phyloP scores from a whole-genome alignment of 2,797 vertebrate genomes.

The Otolemur crassicaudatus region DNA sequence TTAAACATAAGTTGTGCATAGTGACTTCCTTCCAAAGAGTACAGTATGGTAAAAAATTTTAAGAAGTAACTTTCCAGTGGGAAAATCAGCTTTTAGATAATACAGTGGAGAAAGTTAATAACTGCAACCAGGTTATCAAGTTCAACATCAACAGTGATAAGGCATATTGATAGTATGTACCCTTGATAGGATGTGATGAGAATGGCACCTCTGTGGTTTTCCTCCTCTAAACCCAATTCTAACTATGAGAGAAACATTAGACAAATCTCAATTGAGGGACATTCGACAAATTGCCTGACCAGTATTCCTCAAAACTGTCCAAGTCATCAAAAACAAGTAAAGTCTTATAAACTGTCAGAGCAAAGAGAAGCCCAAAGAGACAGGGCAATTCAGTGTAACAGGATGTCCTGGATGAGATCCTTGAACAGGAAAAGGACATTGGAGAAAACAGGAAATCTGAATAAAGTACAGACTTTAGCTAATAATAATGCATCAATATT shows the following conservation, averaged over 20 bases:
- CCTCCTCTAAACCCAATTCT: neutral
- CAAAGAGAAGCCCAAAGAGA: conserved; percentile 3
- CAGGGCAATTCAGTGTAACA: neutral
- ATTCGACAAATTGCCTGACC: neutral
- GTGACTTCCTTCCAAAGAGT: conserved; percentile 1
- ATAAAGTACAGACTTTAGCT: neutral
- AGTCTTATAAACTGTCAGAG: conserved; percentile 3
- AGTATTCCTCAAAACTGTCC: conserved; percentile 9
- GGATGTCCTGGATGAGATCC: neutral
- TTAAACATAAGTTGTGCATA: conserved; percentile 9
- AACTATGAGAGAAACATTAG: neutral
- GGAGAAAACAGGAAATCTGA: conserved; percentile 33
- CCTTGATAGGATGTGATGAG: neutral
- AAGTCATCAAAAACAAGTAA: neutral
- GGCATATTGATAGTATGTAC: neutral
- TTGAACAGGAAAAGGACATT: conserved; percentile 25
- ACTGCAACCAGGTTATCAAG: neutral
- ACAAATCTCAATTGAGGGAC: neutral
- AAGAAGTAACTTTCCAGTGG: neutral
- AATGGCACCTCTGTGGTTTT: neutral
- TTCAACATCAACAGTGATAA: neutral
- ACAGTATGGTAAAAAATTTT: neutral
- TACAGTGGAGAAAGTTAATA: neutral
- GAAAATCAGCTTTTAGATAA: neutral
- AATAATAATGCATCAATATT: neutral